Evolutionary conservation across 2,113 vertebrate species (phyloP).

Genomic region (Loxodonta africana): DNA sequence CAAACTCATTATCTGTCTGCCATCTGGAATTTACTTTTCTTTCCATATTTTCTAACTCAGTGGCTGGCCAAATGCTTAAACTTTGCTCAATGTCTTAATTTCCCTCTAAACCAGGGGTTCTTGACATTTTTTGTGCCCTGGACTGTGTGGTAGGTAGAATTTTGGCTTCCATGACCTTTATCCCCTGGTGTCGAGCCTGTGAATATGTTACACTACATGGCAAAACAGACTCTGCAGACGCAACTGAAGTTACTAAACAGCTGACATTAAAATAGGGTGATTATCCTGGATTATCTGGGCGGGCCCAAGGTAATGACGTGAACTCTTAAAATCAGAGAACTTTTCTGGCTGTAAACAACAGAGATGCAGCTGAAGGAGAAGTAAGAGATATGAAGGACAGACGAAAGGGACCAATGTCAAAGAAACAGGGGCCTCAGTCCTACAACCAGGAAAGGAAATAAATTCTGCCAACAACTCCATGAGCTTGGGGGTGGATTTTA

Average conservation of each 20-base stretch:
- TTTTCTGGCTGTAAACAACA: neutral
- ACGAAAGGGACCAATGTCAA: neutral
- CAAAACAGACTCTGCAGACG: too few species aligned
- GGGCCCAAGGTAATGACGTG: too few species aligned
- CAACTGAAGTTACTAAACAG: too few species aligned
- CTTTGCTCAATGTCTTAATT: neutral
- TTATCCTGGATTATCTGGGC: too few species aligned
- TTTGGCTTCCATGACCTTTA: too few species aligned
- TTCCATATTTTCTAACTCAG: neutral
- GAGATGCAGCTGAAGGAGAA: neutral
- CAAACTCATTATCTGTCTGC: conserved; percentile 8
- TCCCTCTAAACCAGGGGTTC: neutral
- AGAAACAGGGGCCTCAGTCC: neutral
- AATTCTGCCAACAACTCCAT: neutral
- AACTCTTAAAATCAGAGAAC: neutral
- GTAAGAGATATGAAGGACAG: neutral
- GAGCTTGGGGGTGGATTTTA: neutral
- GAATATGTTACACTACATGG: too few species aligned
- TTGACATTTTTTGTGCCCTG: neutral
- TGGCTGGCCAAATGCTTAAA: neutral
- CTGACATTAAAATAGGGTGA: too few species aligned
- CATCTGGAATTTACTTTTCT: neutral
- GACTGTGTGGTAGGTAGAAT: neutral
- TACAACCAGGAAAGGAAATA: neutral
- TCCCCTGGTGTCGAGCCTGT: too few species aligned